Conservation (phyloP, 2,113 vertebrate genomes). For the Phainopepla nitens region DNA sequence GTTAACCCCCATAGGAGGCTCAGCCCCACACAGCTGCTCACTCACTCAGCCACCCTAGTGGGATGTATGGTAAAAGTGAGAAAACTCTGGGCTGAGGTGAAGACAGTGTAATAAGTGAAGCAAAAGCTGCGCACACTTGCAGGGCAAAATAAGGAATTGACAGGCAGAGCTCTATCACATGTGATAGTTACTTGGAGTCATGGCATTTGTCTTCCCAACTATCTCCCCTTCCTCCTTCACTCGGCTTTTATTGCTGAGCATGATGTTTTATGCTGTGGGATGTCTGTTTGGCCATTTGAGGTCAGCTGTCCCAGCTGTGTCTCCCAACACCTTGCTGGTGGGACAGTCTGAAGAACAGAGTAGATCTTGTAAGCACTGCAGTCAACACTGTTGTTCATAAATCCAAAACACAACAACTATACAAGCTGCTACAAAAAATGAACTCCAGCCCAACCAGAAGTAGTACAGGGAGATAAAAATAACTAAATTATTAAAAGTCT, state of each 20-base stretch:
- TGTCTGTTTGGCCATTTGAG: not conserved
- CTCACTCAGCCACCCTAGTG: not conserved
- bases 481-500: not conserved
- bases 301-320: not conserved
- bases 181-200: not conserved
- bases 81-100: not conserved
- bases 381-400: not conserved
- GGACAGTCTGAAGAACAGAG: not conserved
- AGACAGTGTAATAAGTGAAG: not conserved
- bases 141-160: not conserved
- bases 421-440: not conserved
- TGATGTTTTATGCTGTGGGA: rapidly evolving
- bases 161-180: not conserved
- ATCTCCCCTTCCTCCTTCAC: not conserved
- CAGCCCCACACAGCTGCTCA: not conserved
- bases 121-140: rapidly evolving
- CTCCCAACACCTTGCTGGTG: not conserved
- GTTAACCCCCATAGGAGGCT: not conserved
- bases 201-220: not conserved
- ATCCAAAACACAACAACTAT: not conserved
- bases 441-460: not conserved
- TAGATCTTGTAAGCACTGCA: not conserved
- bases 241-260: not conserved
- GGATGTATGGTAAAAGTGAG: not conserved
- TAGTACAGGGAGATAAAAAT: not conserved